Conservation (phyloP, 2,888 invertebrate genomes). For the Belgica antarctica region DNA sequence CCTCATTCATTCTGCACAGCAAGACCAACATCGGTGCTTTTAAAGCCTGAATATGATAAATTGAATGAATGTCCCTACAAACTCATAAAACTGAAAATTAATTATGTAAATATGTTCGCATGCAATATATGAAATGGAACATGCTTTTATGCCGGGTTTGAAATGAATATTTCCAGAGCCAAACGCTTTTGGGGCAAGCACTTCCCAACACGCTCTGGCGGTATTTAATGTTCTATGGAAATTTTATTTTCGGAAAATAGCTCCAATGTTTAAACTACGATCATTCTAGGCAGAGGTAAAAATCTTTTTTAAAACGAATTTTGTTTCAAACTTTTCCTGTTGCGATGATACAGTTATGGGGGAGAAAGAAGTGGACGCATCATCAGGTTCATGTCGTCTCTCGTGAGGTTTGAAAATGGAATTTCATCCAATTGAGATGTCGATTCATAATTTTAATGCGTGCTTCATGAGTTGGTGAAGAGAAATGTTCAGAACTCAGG, state of each 20-base stretch:
- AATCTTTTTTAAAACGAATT: neutral
- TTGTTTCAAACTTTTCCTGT: neutral
- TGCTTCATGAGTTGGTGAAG: no score
- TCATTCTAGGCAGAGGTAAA: slow-evolving; percentile 11
- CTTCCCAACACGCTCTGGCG: neutral
- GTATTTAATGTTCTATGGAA: neutral
- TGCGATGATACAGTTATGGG: neutral
- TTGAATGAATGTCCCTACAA: slow-evolving; percentile 17
- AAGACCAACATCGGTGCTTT: neutral
- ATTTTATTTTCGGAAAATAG: neutral
- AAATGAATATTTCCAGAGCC: slow-evolving; percentile 19
- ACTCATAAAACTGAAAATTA: slow-evolving; percentile 39
- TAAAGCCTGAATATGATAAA: neutral
- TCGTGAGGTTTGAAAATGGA: neutral
- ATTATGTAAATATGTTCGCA: slow-evolving; percentile 35
- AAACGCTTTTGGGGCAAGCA: neutral
- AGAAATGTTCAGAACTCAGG: no score
- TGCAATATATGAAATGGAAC: slow-evolving; percentile 21
- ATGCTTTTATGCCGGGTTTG: neutral
- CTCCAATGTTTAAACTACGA: slow-evolving; percentile 2
- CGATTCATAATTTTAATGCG: slow-evolving; percentile 11
- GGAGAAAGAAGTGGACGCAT: slow-evolving; percentile 5
- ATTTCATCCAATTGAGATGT: slow-evolving; percentile 18
- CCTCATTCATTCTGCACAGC: no score
- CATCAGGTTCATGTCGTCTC: neutral